These are phyloP conservation scores for Apistogramma diplotaenia DNA, from an alignment of 2,113 vertebrate species.

Conservation along the genomic window DNA sequence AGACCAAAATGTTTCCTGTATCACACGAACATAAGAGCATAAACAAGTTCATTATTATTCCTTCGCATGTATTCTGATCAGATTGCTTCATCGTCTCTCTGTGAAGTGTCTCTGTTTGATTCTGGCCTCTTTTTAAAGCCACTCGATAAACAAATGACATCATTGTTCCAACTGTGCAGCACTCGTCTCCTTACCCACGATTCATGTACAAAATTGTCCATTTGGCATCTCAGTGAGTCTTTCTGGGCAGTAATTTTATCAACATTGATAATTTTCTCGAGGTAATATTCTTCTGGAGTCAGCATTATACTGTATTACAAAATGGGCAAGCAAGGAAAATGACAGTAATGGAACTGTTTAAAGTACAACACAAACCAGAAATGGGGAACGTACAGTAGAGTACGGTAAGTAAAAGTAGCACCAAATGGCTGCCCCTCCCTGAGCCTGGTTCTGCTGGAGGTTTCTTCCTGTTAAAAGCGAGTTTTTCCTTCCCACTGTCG, in stretches of 20 bases:
- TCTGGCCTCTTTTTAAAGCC: conserved; percentile 49
- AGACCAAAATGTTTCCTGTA: too few species aligned
- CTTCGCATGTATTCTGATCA: conserved; percentile 12
- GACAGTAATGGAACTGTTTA: background rate
- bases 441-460: too few species aligned
- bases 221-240: background rate
- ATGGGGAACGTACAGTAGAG: too few species aligned
- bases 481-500: too few species aligned
- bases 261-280: conserved; percentile 26
- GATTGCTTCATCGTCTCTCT: conserved; percentile 23
- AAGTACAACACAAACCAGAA: too few species aligned
- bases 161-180: conserved; percentile 52
- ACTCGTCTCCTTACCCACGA: conserved; percentile 16
- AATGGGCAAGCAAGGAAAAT: background rate
- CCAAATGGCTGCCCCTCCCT: too few species aligned
- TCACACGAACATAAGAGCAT: background rate
- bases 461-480: too few species aligned
- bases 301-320: background rate
- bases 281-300: background rate
- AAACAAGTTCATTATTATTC: conserved; percentile 23
- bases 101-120: conserved; percentile 16
- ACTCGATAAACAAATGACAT: conserved; percentile 66
- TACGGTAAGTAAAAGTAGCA: too few species aligned
- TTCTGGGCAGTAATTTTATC: conserved; percentile 8
- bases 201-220: background rate